Base-by-base conservation (phyloP, 2,888 invertebrate species). In the Leptothorax acervorum region DNA sequence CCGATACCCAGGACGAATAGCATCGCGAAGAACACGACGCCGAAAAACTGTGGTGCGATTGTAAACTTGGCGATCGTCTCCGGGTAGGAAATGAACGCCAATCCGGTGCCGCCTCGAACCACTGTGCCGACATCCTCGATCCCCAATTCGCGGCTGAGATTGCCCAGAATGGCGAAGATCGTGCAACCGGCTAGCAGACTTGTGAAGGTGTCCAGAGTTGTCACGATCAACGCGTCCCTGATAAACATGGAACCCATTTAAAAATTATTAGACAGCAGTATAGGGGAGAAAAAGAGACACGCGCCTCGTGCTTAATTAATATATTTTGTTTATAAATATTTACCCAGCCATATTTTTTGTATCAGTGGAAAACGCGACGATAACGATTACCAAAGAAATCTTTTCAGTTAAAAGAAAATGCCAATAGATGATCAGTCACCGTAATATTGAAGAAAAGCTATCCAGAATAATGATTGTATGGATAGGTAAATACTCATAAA, bases 81-180 rank as follows among this genome's bases (percentile, higher is more conserved):
- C 1, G 98, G 98, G 94, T 98, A 98, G 0, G 98, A 98, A 75
- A 98, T 96, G 92, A 98, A 98, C 1, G 98, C 98, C 79, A 98
- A 95, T 0, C 98, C 97, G 0, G 97, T 96, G 9, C 98, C 98
- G 45, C 97, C 97, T 11, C 97, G 96, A 0, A 98, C 96, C 0
- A 97, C 97, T 0, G 96, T 94, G 3, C 95, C 92, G 1, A 97
- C 96, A 11, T 97, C 96, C 39, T 96, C 95, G 15, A 95, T 95
- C 2, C 96, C 95, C 70, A 95, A 95, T 92, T 97, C 97, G 90
- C 96, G 95, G 0, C 98, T 97, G 90, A 98, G 95, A 94, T 98
- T 97, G 0, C 98, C 98, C 68, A 98, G 95, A 87, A 98, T 97
- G 11, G 98, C 97, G 93, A 98, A 98, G 87, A 98, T 98, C 2